Base-by-base conservation (phyloP, 1,140 invertebrate genomes). In the Drosophila trapezifrons region DNA sequence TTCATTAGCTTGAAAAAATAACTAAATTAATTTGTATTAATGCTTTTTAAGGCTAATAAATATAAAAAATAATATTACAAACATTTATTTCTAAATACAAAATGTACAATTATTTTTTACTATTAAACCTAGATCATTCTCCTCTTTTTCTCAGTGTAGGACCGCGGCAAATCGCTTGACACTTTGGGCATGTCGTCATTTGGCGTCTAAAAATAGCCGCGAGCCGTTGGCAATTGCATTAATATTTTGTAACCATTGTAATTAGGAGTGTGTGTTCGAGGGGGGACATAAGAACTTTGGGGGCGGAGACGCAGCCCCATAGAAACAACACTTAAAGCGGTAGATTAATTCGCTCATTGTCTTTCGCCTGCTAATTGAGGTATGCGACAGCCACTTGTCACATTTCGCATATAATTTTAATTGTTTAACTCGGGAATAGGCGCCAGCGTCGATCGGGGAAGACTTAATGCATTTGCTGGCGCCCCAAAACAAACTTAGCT, bases 381-480 rank as follows among this genome's bases (percentile, higher is more conserved):
- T 86, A 86, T 86, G 83, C 84, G 84, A 74, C 82, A 71, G 69
- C 78, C 83, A 86, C 82, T 86, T 86, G 83, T 87, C 83, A 86
- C 83, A 74, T 86, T 85, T 85, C 86, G 86, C 79, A 81, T 69
- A 82, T 79, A 87, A 82, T 87, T 87, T 76, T 79, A 83, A 86
- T 86, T 86, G 83, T 71, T 79, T 77, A 87, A 83, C 79, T 87
- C 52, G 65, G 43, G 66, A 76, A 79, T 79, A 86, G 83, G 83
- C 83, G 83, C 83, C 83, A 83, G 65, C 4, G n/a, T 64, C 67
- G 65, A 74, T 37, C 7, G 57, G 60, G 32, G 52, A 45, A 49
- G 40, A 67, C 70, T 87, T 82, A 79, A 86, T 87, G 82, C 82
- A 86, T 87, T 86, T 83, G 75, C 35, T 86, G 82, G 82, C 82